Percentiles rank a stretch among this genome's conserved stretches.
phyloP scores from a whole-genome alignment of 2,888 invertebrate species.

The Drosophila rubida region DNA sequence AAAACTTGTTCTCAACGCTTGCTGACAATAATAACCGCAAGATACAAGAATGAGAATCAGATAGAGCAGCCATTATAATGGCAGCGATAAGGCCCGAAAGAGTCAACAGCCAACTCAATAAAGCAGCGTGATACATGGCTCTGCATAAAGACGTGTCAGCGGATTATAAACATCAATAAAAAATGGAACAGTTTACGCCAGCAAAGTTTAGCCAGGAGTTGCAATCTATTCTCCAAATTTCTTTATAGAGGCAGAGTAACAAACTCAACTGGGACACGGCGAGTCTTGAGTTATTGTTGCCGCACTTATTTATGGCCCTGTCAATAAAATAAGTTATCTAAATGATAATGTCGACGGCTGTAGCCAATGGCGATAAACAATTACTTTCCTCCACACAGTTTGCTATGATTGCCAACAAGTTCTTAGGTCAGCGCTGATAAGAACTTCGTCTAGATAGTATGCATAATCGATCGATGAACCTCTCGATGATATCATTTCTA shows the following conservation, averaged over 20 bases:
- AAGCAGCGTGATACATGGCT: slow-evolving; percentile 4
- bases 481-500: background rate
- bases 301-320: slow-evolving; percentile 19
- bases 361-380: slow-evolving; percentile 11
- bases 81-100: slow-evolving; percentile 15
- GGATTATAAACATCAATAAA: slow-evolving; percentile 18
- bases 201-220: background rate
- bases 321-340: slow-evolving; percentile 24
- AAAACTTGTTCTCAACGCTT: slow-evolving; percentile 71
- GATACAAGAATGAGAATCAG: slow-evolving; percentile 30
- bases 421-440: slow-evolving; percentile 7
- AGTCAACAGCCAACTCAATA: background rate
- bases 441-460: background rate
- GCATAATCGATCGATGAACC: background rate
- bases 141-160: slow-evolving; percentile 1
- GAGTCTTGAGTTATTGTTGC: slow-evolving; percentile 13
- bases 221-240: background rate
- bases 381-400: slow-evolving; percentile 9
- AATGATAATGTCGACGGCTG: slow-evolving; percentile 11
- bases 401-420: slow-evolving; percentile 7
- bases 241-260: background rate
- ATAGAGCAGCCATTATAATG: slow-evolving; percentile 8
- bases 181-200: slow-evolving; percentile 11
- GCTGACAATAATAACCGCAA: slow-evolving; percentile 76
- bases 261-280: slow-evolving; percentile 10